Conservation (phyloP, 2,113 vertebrate species). For the Oncorhynchus keta region DNA sequence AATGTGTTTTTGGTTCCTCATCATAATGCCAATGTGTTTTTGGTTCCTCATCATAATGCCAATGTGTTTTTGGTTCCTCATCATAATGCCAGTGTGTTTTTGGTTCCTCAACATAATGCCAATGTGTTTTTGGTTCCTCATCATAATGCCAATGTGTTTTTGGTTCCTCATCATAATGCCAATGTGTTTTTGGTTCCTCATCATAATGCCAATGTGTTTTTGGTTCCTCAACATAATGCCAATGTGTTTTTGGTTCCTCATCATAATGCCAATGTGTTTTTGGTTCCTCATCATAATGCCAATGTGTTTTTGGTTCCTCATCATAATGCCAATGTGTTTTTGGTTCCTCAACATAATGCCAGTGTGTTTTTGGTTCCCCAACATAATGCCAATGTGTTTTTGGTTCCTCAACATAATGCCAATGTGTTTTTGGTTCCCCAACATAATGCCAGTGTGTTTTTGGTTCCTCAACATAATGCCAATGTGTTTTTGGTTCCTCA, state of each 20-base stretch:
- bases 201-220: constrained; percentile 1
- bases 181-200: not conserved
- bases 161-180: no score
- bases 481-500: not conserved
- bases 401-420: no score
- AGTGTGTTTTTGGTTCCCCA: not conserved
- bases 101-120: no score
- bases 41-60: not conserved
- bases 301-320: not conserved
- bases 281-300: no score
- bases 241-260: not conserved
- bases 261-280: not conserved
- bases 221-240: no score
- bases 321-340: not conserved
- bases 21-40: not conserved
- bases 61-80: no score
- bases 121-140: not conserved
- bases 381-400: constrained; percentile 1
- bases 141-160: constrained; percentile 1
- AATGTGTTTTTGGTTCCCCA: not conserved
- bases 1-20: constrained; percentile 3
- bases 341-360: no score
- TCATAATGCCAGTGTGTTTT: constrained; percentile 20
- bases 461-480: no score
- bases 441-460: constrained; percentile 1